Base-by-base conservation (phyloP, 1,140 invertebrate genomes). In the Galendromus occidentalis region DNA sequence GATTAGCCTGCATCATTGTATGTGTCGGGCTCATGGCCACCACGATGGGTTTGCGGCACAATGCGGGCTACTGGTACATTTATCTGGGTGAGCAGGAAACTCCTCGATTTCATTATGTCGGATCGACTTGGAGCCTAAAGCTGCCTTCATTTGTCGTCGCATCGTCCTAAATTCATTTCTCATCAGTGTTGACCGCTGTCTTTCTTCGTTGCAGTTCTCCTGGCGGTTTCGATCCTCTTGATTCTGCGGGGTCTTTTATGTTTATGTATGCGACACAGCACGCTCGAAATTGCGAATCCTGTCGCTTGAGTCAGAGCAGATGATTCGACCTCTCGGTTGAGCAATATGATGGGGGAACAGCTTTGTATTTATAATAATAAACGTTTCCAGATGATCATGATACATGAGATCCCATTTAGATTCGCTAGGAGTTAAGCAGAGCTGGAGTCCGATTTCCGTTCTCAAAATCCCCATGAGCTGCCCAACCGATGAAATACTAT, bases 61-160 rank as follows among this genome's bases (percentile, higher is more conserved):
- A 59, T 9, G 51, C 51, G 12, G 51, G 51, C 9, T 59, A 59
- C 33, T 59, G 51, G 51, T 59, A 59, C 22, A 59, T 59, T 17
- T 59, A 59, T 59, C n/a, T 25, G 51, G 22, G 51, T 59, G 33
- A 59, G 51, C 25, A 5, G 5, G 18, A 29, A 20, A 18, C 9
- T 25, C 25, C 51, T 59, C 25, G 45, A 4, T 59, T 59, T 9
- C 1, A 25, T 59, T 59, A 28, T 59, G 2, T 25, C 25, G 33
- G 25, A 59, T 6, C 4, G 45, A 20, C 14, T 44, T 44, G 42
- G 12, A 44, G 12, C n/a, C 42, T n/a, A 44, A n/a, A 44, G 42
- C 14, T 44, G n/a, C 14, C n/a, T 44, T 44, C 14, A 44, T 14
- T n/a, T n/a, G n/a, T n/a, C n/a, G n/a, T n/a, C n/a, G n/a, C n/a